Evolutionary conservation across 1,140 invertebrate genomes (phyloP).

Genomic region (Bombus terrestris): DNA sequence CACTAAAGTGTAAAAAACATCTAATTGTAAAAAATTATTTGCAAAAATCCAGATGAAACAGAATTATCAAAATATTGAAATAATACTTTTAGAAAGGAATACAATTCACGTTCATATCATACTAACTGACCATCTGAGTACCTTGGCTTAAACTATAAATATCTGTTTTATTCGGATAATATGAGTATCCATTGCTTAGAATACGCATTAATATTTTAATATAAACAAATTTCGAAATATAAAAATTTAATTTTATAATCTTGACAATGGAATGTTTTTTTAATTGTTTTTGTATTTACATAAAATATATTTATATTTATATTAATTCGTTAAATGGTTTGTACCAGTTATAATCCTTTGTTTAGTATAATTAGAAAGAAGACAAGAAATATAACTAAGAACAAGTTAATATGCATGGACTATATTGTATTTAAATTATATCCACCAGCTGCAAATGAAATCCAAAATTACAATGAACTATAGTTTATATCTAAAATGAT

Average conservation of each 20-base stretch:
- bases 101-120: not conserved
- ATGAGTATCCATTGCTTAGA: constrained; percentile 14
- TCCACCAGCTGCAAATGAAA: not conserved
- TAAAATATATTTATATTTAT: constrained; percentile 4
- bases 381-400: not conserved
- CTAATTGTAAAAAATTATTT: not conserved
- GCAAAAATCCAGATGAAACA: not conserved
- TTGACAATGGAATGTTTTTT: constrained; percentile 2
- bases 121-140: not conserved
- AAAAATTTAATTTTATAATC: constrained; percentile 5
- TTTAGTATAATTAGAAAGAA: not conserved
- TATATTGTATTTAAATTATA: not conserved
- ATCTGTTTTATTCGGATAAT: constrained; percentile 16
- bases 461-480: not conserved
- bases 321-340: not conserved
- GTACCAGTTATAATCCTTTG: not conserved
- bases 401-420: not conserved
- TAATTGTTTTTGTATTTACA: constrained; percentile 1
- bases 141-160: not conserved
- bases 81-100: not conserved
- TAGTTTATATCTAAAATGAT: not conserved
- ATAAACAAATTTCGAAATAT: not conserved
- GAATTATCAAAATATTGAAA: not conserved
- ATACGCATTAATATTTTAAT: constrained; percentile 2
- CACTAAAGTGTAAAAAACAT: not conserved